A percentile compares a stretch with the other conserved stretches of the same genome.
These are phyloP conservation scores for Carcharodon carcharias DNA, from an alignment of 2,797 vertebrate genomes.

Conservation along the genomic window DNA sequence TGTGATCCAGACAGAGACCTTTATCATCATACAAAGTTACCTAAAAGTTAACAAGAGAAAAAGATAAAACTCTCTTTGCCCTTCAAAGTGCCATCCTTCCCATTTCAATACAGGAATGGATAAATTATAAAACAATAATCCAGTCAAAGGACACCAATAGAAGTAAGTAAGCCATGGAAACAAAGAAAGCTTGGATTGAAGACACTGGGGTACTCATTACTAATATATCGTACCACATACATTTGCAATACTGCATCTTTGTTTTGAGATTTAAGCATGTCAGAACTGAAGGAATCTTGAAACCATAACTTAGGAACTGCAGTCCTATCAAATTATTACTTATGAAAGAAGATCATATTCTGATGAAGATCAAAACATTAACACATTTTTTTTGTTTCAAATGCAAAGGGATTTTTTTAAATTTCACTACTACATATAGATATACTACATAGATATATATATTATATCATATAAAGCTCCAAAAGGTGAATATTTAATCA, in stretches of 20 bases:
- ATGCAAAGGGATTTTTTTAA: background rate
- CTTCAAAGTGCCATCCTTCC: background rate
- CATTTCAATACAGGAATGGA: background rate
- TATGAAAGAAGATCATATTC: background rate
- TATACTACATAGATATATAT: background rate
- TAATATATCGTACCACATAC: background rate
- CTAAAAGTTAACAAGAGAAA: constrained; percentile 48
- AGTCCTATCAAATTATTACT: background rate
- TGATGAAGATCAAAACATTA: background rate
- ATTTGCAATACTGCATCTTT: background rate
- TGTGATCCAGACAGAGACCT: constrained; percentile 59
- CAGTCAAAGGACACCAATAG: background rate
- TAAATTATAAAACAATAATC: background rate
- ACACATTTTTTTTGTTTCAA: background rate
- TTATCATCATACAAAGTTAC: constrained; percentile 60
- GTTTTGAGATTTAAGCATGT: background rate
- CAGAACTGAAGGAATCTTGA: background rate
- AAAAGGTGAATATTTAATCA: background rate
- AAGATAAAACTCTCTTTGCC: constrained; percentile 36
- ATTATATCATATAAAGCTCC: background rate
- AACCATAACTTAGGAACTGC: background rate
- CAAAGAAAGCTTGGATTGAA: background rate
- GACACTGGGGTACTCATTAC: background rate
- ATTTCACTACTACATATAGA: background rate
- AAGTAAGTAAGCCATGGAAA: background rate